Percentiles rank a stretch among this genome's conserved stretches.
These are phyloP conservation scores for Agrotis ipsilon DNA, from an alignment of 2,888 invertebrate species.

Conservation along the genomic window DNA sequence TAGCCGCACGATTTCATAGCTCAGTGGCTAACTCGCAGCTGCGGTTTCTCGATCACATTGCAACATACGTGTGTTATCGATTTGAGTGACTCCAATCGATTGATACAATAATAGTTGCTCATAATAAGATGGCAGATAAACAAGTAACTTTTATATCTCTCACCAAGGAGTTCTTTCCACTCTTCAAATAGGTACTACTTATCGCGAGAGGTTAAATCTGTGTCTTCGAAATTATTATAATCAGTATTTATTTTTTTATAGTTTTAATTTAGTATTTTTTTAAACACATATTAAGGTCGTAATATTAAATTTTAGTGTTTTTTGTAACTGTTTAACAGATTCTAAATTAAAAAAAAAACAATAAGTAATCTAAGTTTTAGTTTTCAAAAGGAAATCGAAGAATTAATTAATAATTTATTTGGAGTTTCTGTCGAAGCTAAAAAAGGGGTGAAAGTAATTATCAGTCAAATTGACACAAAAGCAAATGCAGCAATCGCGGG, in stretches of 20 bases:
- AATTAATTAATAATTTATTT: background rate
- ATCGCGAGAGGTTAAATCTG: too few species aligned
- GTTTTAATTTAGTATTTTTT: too few species aligned
- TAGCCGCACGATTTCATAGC: constrained; percentile 88
- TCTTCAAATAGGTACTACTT: background rate
- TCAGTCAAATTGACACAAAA: background rate
- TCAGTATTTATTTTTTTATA: too few species aligned
- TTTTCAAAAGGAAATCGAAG: background rate
- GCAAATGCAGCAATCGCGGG: background rate
- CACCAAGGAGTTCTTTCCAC: too few species aligned
- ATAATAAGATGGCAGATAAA: constrained; percentile 2
- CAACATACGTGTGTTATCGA: constrained; percentile 68
- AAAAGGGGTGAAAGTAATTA: background rate
- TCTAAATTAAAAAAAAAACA: too few species aligned
- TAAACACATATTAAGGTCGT: too few species aligned
- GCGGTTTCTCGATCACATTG: constrained; percentile 83
- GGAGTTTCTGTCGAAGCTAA: background rate
- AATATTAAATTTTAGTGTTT: too few species aligned
- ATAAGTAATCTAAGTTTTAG: too few species aligned
- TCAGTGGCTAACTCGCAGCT: constrained; percentile 82
- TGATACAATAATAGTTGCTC: constrained; percentile 40
- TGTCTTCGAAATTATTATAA: too few species aligned
- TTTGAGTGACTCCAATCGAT: constrained; percentile 50
- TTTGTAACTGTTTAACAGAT: too few species aligned
- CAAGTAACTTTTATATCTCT: background rate